A percentile compares a stretch with the other conserved stretches of the same genome.
Evolutionary conservation across 2,888 invertebrate species (phyloP).

Genomic region (Schizaphis graminum): DNA sequence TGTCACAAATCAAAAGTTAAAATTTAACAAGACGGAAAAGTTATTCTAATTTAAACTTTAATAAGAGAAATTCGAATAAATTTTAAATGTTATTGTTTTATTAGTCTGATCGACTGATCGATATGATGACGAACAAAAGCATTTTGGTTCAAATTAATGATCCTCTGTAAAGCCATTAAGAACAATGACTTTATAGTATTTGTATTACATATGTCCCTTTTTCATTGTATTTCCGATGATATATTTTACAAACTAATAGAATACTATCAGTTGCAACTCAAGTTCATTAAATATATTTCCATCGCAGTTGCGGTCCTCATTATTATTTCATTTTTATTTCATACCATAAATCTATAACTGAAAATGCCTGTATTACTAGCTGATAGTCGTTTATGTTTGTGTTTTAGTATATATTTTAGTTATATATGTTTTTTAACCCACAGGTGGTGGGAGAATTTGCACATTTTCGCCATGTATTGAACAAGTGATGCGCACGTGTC

Average conservation of each 20-base stretch:
- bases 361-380: not conserved
- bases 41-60: not conserved
- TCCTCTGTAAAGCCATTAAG: not conserved
- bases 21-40: not conserved
- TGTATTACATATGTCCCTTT: not conserved
- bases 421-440: not conserved
- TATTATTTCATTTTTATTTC: not conserved
- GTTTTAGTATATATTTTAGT: not conserved
- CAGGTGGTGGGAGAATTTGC: slow-evolving; percentile 90
- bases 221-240: not conserved
- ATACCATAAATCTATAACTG: not conserved
- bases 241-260: not conserved
- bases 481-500: slow-evolving; percentile 93
- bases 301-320: not conserved
- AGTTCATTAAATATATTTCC: not conserved
- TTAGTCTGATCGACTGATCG: not conserved
- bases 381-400: not conserved
- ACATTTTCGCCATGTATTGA: slow-evolving; percentile 99
- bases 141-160: not conserved
- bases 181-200: not conserved
- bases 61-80: not conserved
- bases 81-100: not conserved
- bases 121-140: not conserved
- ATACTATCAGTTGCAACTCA: not conserved
- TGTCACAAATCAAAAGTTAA: not conserved